phyloP scores from a whole-genome alignment of 1,140 invertebrate species.

The Drosophila kurseongensis region DNA sequence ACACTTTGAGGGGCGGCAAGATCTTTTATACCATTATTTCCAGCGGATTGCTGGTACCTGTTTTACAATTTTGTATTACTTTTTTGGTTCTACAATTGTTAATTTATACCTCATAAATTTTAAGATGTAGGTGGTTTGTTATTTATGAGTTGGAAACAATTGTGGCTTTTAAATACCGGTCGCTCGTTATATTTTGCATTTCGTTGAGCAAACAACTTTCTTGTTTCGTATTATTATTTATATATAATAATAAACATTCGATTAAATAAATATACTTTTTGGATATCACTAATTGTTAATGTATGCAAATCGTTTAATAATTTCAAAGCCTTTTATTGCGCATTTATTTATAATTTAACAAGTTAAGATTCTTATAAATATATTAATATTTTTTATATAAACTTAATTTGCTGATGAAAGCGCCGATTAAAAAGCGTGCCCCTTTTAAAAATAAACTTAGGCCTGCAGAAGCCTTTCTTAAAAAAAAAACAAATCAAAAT shows the following conservation, averaged over 20 bases:
- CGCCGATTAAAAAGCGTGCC: too few species aligned
- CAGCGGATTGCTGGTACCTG: background rate
- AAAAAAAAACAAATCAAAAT: too few species aligned
- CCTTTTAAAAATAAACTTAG: too few species aligned
- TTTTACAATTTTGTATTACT: background rate
- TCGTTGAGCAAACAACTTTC: conserved; percentile 2
- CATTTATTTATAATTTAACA: background rate
- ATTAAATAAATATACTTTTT: too few species aligned
- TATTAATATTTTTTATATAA: too few species aligned
- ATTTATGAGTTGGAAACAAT: background rate
- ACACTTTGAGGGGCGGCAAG: conserved; percentile 1
- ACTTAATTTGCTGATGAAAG: too few species aligned
- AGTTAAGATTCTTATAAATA: too few species aligned
- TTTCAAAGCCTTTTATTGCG: background rate
- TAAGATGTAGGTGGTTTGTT: background rate
- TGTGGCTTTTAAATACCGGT: conserved; percentile 5
- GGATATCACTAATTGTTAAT: background rate
- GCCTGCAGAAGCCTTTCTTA: too few species aligned
- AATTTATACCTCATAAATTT: conserved; percentile 7
- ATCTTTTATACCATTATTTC: conserved; percentile 19
- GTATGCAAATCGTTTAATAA: background rate
- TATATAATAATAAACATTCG: background rate
- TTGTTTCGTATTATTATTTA: background rate
- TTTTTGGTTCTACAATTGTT: conserved; percentile 1
- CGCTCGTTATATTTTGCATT: conserved; percentile 6